These are phyloP conservation scores for Pygocentrus nattereri DNA, from an alignment of 2,797 vertebrate genomes.

Conservation along the genomic window DNA sequence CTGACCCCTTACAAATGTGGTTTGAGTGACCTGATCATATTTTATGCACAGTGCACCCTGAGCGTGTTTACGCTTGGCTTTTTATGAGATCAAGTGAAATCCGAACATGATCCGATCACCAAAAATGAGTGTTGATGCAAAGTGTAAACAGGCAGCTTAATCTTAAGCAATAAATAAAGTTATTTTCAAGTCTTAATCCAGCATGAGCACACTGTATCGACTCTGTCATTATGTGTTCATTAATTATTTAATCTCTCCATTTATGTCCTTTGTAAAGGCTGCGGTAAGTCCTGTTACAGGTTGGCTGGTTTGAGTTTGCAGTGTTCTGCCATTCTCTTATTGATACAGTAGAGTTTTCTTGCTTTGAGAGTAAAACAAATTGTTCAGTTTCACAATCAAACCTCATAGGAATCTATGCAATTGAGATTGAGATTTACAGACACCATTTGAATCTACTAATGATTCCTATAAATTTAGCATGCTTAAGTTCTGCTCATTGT, in stretches of 20 bases:
- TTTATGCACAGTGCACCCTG: too few species aligned
- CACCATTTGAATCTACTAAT: neutral
- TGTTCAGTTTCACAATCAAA: neutral
- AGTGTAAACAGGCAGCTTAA: neutral
- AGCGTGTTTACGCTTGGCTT: too few species aligned
- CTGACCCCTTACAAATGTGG: too few species aligned
- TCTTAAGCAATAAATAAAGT: neutral
- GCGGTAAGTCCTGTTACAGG: conserved; percentile 90
- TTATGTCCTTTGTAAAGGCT: conserved; percentile 89
- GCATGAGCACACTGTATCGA: conserved; percentile 53
- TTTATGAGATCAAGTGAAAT: too few species aligned
- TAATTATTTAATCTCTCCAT: conserved; percentile 72
- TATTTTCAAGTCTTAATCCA: conserved; percentile 20
- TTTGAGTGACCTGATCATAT: too few species aligned
- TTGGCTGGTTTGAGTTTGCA: conserved; percentile 67
- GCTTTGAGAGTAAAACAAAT: conserved; percentile 32
- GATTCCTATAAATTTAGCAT: too few species aligned
- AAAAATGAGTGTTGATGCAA: too few species aligned
- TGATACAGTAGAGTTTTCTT: conserved; percentile 24
- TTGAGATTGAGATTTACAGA: neutral
- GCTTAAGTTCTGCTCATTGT: too few species aligned
- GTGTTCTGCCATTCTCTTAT: conserved; percentile 36
- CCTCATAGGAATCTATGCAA: neutral
- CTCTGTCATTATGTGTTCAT: conserved; percentile 44
- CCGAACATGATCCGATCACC: too few species aligned